These are phyloP conservation scores for Hymenopus coronatus DNA, from an alignment of 2,888 invertebrate species.

Conservation along the genomic window DNA sequence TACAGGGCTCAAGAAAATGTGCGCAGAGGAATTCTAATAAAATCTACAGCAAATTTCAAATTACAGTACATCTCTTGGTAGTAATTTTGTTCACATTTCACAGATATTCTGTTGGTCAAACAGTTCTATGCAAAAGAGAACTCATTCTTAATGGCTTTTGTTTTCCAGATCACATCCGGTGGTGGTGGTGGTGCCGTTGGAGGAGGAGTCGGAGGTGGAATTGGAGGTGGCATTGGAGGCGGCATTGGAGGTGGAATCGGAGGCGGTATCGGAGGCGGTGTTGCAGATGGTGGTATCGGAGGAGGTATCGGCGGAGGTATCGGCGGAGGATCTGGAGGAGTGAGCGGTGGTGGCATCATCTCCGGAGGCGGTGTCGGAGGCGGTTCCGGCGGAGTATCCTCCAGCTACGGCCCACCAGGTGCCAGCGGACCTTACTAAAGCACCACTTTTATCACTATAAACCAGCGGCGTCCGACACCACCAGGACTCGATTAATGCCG, in stretches of 20 bases:
- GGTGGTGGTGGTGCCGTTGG: conserved; percentile 43
- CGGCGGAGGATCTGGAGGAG: conserved; percentile 38
- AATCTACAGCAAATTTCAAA: too few species aligned
- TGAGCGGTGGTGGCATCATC: neutral
- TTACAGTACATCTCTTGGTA: too few species aligned
- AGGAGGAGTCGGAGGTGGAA: conserved; percentile 36
- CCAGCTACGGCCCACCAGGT: conserved; percentile 32
- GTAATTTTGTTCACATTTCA: too few species aligned
- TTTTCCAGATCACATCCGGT: conserved; percentile 32
- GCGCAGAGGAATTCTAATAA: too few species aligned
- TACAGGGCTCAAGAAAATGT: too few species aligned
- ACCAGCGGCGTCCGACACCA: neutral
- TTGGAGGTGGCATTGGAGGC: conserved; percentile 42
- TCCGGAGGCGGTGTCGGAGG: conserved; percentile 36
- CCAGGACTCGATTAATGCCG: neutral
- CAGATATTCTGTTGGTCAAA: too few species aligned
- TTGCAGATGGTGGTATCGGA: conserved; percentile 24
- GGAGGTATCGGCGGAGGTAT: conserved; percentile 37
- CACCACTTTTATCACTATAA: neutral
- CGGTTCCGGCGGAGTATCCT: conserved; percentile 26
- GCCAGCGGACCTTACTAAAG: conserved; percentile 32
- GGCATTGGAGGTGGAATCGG: conserved; percentile 40
- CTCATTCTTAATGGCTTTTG: neutral
- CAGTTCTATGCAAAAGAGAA: too few species aligned
- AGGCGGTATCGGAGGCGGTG: conserved; percentile 31